These are phyloP conservation scores for Deilephila elpenor DNA, from an alignment of 2,888 invertebrate species.

Conservation along the genomic window DNA sequence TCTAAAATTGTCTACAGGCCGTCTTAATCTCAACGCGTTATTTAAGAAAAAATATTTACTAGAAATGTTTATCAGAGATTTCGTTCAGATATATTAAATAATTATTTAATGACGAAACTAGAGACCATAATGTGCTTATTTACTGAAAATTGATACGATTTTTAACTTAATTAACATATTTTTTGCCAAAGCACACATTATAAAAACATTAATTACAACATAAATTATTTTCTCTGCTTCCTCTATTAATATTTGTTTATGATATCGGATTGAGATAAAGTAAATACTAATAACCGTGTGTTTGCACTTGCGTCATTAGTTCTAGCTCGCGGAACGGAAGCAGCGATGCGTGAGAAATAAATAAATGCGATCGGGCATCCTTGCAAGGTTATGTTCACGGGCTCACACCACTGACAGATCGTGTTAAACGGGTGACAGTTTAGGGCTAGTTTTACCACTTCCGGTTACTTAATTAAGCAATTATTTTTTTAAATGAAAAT, in stretches of 20 bases:
- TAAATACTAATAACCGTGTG: neutral
- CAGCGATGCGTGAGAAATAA: constrained; percentile 51
- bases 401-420: constrained; percentile 45
- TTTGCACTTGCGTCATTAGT: neutral
- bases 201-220: too few relatives aligned
- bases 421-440: constrained; percentile 1
- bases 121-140: too few relatives aligned
- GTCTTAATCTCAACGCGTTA: neutral
- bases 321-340: constrained; percentile 26
- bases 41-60: neutral
- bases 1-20: neutral
- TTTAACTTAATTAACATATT: neutral
- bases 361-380: constrained; percentile 60
- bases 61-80: neutral
- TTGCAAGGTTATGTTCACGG: constrained; percentile 62
- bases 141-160: too few relatives aligned
- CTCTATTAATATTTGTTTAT: constrained; percentile 12
- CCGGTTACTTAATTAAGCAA: neutral
- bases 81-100: neutral
- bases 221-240: too few relatives aligned
- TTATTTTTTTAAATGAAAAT: too few relatives aligned
- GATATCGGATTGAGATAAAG: neutral
- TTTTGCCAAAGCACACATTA: too few relatives aligned
- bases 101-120: too few relatives aligned
- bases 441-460: neutral